A percentile compares a stretch with the other conserved stretches of the same genome.
Conservation (phyloP, 23 tunicate genomes). For the Ascidia mentula region DNA sequence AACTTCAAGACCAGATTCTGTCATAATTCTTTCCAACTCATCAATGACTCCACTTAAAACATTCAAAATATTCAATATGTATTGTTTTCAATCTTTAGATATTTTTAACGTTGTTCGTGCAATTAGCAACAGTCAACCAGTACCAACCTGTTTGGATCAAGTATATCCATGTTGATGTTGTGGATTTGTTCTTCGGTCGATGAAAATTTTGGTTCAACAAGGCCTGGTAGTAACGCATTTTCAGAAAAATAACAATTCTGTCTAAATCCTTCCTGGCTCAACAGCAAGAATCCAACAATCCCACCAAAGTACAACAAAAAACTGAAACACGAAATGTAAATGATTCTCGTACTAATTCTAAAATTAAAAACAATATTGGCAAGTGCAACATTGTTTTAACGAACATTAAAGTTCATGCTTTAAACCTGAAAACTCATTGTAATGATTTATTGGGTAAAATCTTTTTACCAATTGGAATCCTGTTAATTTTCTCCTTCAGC, state of each 20-base stretch:
- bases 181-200: slow-evolving; percentile 15
- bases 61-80: not conserved
- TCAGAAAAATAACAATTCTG: slow-evolving; percentile 56
- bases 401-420: too few relatives aligned
- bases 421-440: too few relatives aligned
- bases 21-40: slow-evolving; percentile 11
- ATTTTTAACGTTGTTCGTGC: too few relatives aligned
- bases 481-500: too few relatives aligned
- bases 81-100: not conserved
- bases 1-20: slow-evolving; percentile 43
- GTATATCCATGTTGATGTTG: not conserved
- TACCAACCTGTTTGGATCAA: not conserved
- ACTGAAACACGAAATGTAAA: too few relatives aligned
- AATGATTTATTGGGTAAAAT: too few relatives aligned
- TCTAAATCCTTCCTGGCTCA: slow-evolving; percentile 24
- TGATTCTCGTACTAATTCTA: too few relatives aligned
- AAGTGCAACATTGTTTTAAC: too few relatives aligned
- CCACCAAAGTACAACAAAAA: not conserved
- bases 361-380: too few relatives aligned
- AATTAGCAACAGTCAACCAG: not conserved
- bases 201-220: slow-evolving; percentile 27
- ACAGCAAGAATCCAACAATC: not conserved
- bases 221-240: slow-evolving; percentile 74
- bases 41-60: not conserved
- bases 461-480: too few relatives aligned